Evolutionary conservation across 2,888 invertebrate genomes (phyloP), one percentile per base, ranked within the genome.

Genomic region (Hydriomena furcata): DNA sequence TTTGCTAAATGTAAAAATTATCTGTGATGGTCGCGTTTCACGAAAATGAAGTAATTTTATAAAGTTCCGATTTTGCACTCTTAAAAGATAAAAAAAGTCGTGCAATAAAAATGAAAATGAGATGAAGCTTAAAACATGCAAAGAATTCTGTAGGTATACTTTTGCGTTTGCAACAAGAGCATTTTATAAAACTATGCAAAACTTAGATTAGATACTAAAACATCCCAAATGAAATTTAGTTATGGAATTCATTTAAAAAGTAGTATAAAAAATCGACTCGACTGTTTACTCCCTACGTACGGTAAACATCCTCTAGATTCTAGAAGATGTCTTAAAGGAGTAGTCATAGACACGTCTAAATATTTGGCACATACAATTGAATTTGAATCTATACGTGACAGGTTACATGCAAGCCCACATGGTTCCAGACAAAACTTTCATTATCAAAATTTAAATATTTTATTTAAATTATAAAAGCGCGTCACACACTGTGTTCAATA

Each of bases 401-500:
- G n/a, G n/a, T n/a, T n/a, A n/a, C n/a, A n/a, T n/a, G n/a, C n/a
- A n/a, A n/a, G n/a, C n/a, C n/a, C n/a, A n/a, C n/a, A n/a, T n/a
- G n/a, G n/a, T n/a, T n/a, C n/a, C n/a, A n/a, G 34, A 32, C 1
- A 1, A 37, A 52, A 46, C 47, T 47, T 47, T 43, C 43, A 35
- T 30, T 40, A 34, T 35, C 43, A 21, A 43, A 47, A 48, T 52
- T 52, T 30, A 48, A n/a, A n/a, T n/a, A n/a, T n/a, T n/a, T n/a
- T n/a, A n/a, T n/a, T n/a, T n/a, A n/a, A 52, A 47, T 52, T 52
- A 44, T 37, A 44, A 42, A 42, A 35, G 51, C 31, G 52, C 47
- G 55, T 48, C 58, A 61, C 61, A 49, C 46, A 65, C 63, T n/a
- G 64, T 55, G 42, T 55, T 46, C 65, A 65, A 68, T 67, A 68